Evolutionary conservation across 2,113 vertebrate genomes (phyloP).

Genomic region (Pardalotus punctatus): DNA sequence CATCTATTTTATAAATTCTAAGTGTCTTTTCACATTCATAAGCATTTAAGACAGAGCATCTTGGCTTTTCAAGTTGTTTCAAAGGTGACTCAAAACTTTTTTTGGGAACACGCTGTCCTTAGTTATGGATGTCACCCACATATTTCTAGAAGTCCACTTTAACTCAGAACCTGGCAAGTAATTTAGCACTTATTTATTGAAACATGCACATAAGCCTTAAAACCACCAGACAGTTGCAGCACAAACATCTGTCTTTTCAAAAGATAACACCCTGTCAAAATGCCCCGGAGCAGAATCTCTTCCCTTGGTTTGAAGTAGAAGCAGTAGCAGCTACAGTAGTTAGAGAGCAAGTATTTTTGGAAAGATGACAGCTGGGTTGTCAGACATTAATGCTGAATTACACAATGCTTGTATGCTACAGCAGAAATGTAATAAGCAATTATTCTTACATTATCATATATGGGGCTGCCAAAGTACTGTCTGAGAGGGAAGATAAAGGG

Average conservation of each 20-base stretch:
- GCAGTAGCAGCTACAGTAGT: slow-evolving; percentile 8
- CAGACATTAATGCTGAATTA: slow-evolving; percentile 61
- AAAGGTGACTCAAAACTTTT: neutral
- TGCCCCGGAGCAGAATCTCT: slow-evolving; percentile 49
- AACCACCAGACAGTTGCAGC: slow-evolving; percentile 10
- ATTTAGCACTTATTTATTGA: slow-evolving; percentile 45
- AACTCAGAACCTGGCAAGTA: neutral
- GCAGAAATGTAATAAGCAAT: slow-evolving; percentile 54
- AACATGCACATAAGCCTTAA: neutral
- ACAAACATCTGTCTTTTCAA: slow-evolving; percentile 55
- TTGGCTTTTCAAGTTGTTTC: neutral
- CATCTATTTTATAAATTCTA: neutral
- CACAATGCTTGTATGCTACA: slow-evolving; percentile 46
- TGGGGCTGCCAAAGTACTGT: slow-evolving; percentile 15
- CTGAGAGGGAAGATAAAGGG: slow-evolving; percentile 21
- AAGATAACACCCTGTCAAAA: slow-evolving; percentile 60
- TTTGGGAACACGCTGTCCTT: neutral
- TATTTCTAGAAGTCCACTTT: neutral
- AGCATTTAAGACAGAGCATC: neutral
- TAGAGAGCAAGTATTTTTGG: slow-evolving; percentile 60
- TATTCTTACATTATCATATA: slow-evolving; percentile 54
- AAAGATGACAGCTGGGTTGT: slow-evolving; percentile 65
- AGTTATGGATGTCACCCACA: neutral
- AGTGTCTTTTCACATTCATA: neutral
- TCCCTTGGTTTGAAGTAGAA: slow-evolving; percentile 13